Conservation (phyloP, 2,797 vertebrate species). For the Brachymystax lenok region DNA sequence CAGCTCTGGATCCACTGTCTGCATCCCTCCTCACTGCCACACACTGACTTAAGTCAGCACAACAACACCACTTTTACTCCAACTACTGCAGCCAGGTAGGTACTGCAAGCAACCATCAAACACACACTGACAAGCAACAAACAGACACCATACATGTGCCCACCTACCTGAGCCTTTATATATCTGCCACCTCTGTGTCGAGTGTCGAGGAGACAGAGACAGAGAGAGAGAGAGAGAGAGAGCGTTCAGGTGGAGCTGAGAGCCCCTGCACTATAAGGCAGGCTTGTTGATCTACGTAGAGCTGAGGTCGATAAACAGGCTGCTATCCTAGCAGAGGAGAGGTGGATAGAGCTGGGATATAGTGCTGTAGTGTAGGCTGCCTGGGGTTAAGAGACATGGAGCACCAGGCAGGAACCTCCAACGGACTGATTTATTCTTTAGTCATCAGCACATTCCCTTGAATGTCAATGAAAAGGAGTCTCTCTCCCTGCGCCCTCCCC, state of each 20-base stretch:
- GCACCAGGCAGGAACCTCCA: slow-evolving; percentile 48
- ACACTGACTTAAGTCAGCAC: background rate
- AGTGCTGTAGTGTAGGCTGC: slow-evolving; percentile 5
- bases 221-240: slow-evolving; percentile 25
- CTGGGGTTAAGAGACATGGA: slow-evolving; percentile 34
- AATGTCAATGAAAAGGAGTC: slow-evolving; percentile 70
- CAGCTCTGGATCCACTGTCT: background rate
- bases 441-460: slow-evolving; percentile 74
- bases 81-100: background rate
- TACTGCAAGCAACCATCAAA: background rate
- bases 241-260: slow-evolving; percentile 32
- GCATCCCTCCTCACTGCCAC: slow-evolving; percentile 5
- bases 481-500: slow-evolving; percentile 37
- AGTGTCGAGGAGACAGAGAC: slow-evolving; percentile 14
- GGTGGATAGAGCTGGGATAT: background rate
- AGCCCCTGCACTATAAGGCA: slow-evolving; percentile 33
- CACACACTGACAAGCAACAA: background rate
- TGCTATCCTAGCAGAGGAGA: slow-evolving; percentile 6
- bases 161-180: slow-evolving; percentile 61
- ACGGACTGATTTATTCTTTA: slow-evolving; percentile 58
- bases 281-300: slow-evolving; percentile 30
- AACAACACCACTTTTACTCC: background rate
- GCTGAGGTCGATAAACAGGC: slow-evolving; percentile 18
- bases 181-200: slow-evolving; percentile 42
- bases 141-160: slow-evolving; percentile 21